These are phyloP conservation scores for Pantherophis vulpinus DNA, from an alignment of 2,797 vertebrate genomes.

Conservation along the genomic window DNA sequence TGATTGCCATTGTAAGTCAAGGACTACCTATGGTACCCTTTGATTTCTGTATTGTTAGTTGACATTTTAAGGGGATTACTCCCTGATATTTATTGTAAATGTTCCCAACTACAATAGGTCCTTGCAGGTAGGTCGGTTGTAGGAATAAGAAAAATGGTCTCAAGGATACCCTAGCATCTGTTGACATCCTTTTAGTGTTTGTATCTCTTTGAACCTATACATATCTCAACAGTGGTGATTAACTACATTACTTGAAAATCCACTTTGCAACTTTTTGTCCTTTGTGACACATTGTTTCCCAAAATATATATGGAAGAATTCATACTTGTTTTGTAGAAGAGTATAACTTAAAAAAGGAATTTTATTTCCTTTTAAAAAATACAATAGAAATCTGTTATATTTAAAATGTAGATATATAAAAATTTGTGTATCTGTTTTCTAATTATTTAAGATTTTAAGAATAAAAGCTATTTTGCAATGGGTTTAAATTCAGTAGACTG, in stretches of 20 bases:
- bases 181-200: background rate
- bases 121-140: background rate
- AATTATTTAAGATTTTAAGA: background rate
- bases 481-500: background rate
- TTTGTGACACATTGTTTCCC: background rate
- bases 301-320: background rate
- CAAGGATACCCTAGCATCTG: background rate
- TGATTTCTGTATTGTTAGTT: background rate
- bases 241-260: background rate
- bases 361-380: background rate
- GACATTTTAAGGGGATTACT: background rate
- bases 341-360: background rate
- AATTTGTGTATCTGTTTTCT: background rate
- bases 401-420: background rate
- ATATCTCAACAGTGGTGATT: background rate
- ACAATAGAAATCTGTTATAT: background rate
- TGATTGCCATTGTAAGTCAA: background rate
- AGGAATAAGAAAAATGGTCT: background rate
- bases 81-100: background rate
- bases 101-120: background rate
- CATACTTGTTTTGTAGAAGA: background rate
- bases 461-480: background rate
- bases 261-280: background rate
- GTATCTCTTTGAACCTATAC: background rate
- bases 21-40: background rate